These are phyloP conservation scores for Dolichotis patagonum DNA, from an alignment of 2,113 vertebrate species.

Conservation along the genomic window DNA sequence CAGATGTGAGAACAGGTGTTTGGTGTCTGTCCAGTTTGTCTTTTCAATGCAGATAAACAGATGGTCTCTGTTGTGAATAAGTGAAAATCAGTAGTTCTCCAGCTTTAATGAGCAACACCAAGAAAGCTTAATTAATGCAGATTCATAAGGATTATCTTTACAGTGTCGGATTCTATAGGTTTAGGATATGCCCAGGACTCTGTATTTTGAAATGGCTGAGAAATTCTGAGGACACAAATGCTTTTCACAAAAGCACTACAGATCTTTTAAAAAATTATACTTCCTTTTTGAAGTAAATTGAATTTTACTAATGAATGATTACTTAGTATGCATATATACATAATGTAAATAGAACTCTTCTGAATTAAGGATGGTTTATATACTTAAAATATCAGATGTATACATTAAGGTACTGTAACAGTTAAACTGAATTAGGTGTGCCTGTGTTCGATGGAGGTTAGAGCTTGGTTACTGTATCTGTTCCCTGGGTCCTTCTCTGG, in stretches of 20 bases:
- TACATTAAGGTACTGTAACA: not conserved
- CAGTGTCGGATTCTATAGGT: not conserved
- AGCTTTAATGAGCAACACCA: not conserved
- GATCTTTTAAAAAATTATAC: not conserved
- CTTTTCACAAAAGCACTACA: not conserved
- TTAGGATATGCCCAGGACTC: not conserved
- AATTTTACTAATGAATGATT: not conserved
- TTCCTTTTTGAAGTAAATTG: not conserved
- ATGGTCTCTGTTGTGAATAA: not conserved
- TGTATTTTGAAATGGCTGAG: not conserved
- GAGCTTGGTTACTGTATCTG: not conserved
- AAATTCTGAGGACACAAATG: not conserved
- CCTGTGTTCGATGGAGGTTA: not conserved
- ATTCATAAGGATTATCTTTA: not conserved
- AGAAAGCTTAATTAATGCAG: not conserved
- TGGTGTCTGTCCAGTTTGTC: constrained; percentile 14
- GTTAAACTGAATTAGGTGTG: not conserved
- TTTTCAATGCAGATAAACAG: constrained; percentile 60
- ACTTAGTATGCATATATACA: not conserved
- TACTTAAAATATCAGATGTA: not conserved
- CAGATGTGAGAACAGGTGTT: constrained; percentile 20
- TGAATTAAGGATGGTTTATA: not conserved
- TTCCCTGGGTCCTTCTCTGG: not conserved
- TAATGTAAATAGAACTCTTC: not conserved
- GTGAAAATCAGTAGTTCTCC: not conserved